Evolutionary conservation across 2,888 invertebrate genomes (phyloP).

Genomic region (Eristalis intricaria): DNA sequence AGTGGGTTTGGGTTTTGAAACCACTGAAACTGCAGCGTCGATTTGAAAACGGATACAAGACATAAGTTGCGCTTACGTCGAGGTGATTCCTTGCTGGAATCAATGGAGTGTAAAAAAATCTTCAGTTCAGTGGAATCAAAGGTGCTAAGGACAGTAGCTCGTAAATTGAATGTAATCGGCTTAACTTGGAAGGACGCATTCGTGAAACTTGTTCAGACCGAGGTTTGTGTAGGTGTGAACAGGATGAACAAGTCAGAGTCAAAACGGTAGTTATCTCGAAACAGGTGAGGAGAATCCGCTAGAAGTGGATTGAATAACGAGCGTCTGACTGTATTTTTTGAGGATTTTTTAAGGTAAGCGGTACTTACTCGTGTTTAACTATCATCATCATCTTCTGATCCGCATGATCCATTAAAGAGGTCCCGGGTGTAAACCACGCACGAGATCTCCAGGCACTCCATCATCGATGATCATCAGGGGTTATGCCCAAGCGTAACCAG

Average conservation of each 20-base stretch:
- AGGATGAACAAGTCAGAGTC: neutral
- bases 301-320: neutral
- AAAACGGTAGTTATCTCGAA: neutral
- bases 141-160: neutral
- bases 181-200: neutral
- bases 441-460: no score
- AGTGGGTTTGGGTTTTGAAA: neutral
- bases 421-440: no score
- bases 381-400: no score
- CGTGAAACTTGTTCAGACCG: neutral
- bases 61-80: neutral
- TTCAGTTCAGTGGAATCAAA: neutral
- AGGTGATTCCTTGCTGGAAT: neutral
- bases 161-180: neutral
- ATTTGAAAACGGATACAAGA: neutral
- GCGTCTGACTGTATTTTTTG: no score
- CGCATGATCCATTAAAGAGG: no score
- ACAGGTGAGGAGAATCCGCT: neutral
- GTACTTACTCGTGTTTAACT: no score
- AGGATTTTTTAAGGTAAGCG: no score
- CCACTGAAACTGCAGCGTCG: neutral
- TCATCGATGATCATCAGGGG: no score
- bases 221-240: neutral
- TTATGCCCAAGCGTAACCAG: no score
- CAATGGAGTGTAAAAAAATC: neutral